These are phyloP conservation scores for Archips xylosteana DNA, from an alignment of 2,888 invertebrate species.

Conservation along the genomic window DNA sequence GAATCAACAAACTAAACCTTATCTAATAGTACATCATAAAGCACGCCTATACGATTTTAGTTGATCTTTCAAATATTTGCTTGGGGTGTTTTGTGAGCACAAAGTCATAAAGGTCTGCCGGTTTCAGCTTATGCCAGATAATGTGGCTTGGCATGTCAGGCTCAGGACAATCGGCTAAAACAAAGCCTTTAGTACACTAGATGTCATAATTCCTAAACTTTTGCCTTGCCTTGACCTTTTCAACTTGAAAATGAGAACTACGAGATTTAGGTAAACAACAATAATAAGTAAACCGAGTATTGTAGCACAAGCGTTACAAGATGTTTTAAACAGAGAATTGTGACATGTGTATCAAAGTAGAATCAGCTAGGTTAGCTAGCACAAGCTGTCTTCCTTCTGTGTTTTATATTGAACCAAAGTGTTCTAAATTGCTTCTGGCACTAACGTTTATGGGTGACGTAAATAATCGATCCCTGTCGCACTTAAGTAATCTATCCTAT, in stretches of 20 bases:
- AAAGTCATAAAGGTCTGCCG: not conserved
- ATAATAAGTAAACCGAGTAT: not conserved
- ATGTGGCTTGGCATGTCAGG: not conserved
- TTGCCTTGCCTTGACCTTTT: not conserved
- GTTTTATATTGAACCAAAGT: no score
- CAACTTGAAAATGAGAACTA: not conserved
- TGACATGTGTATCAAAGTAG: no score
- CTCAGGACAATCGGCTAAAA: conserved; percentile 3
- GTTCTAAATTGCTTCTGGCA: no score
- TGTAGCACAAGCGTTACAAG: not conserved
- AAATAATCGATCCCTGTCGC: no score
- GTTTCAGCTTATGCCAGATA: conserved; percentile 4
- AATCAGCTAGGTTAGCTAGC: no score
- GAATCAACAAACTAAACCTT: not conserved
- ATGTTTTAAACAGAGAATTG: not conserved
- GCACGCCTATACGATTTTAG: not conserved
- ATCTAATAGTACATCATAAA: not conserved
- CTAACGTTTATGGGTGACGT: no score
- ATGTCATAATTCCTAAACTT: not conserved
- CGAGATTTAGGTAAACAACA: not conserved
- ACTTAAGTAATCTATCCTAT: no score
- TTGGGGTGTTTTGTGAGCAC: conserved; percentile 8
- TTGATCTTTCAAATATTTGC: conserved; percentile 2
- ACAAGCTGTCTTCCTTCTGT: no score
- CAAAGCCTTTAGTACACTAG: not conserved